Percentiles rank a stretch among this genome's conserved stretches.
phyloP scores from a whole-genome alignment of 1,140 invertebrate genomes.

The Hormaphis cornu region DNA sequence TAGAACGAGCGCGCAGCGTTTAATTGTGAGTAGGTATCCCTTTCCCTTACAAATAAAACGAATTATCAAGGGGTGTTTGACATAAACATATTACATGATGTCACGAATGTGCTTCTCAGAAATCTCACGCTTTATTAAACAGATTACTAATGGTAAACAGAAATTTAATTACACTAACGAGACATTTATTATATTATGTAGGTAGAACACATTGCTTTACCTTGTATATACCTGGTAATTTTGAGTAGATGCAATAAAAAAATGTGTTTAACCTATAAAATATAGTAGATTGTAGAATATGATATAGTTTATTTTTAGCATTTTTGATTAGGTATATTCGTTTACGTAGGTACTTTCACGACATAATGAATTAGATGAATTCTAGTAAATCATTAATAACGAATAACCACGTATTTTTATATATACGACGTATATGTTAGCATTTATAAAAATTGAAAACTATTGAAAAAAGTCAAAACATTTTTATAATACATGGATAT shows the following conservation, averaged over 20 bases:
- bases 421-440: too few relatives aligned
- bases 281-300: background rate
- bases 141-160: background rate
- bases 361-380: background rate
- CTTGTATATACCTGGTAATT: background rate
- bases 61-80: background rate
- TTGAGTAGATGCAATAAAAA: background rate
- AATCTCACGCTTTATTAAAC: slow-evolving; percentile 1
- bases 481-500: too few relatives aligned
- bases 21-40: background rate
- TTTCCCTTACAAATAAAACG: too few relatives aligned
- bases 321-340: background rate
- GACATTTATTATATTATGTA: background rate
- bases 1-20: too few relatives aligned
- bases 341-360: background rate
- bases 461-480: too few relatives aligned
- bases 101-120: background rate
- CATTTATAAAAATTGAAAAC: too few relatives aligned
- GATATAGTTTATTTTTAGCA: background rate
- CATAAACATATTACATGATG: background rate
- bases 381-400: too few relatives aligned
- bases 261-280: background rate
- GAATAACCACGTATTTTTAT: too few relatives aligned
- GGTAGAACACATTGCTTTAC: background rate
- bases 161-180: slow-evolving; percentile 5